A percentile compares a stretch with the other conserved stretches of the same genome.
Conservation (phyloP, 2,113 vertebrate genomes). For the Chaenocephalus aceratus region DNA sequence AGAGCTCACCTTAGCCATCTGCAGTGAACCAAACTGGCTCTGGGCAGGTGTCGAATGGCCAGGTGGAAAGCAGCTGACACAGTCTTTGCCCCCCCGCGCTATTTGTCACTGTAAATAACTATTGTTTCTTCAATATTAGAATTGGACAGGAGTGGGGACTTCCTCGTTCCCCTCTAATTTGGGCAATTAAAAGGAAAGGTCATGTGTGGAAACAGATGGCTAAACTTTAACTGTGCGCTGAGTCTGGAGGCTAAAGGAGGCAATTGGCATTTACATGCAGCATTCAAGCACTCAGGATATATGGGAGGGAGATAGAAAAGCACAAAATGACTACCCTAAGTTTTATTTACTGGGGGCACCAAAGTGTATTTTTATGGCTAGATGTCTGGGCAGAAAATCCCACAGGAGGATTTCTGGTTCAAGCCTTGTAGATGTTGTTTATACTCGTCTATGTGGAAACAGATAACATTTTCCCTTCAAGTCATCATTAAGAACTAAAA, state of each 20-base stretch:
- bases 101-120: constrained; percentile 79
- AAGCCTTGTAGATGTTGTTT: constrained; percentile 1
- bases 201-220: constrained; percentile 80
- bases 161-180: constrained; percentile 78
- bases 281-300: constrained; percentile 39
- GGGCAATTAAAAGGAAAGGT: constrained; percentile 83
- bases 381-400: constrained; percentile 12
- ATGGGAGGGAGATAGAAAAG: constrained; percentile 36
- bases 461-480: too few species aligned
- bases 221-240: constrained; percentile 58
- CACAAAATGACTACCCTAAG: constrained; percentile 10
- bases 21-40: constrained; percentile 72
- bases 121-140: constrained; percentile 73
- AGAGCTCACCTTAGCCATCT: constrained; percentile 73
- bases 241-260: constrained; percentile 66
- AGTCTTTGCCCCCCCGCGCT: constrained; percentile 41
- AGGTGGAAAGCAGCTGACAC: constrained; percentile 82
- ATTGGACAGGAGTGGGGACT: constrained; percentile 70
- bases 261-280: constrained; percentile 69
- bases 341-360: constrained; percentile 31
- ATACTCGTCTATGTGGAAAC: constrained; percentile 11
- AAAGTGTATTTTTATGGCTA: constrained; percentile 38
- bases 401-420: constrained; percentile 6
- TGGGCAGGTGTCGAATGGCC: constrained; percentile 78
- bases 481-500: too few species aligned